Evolutionary conservation across 2,797 vertebrate genomes (phyloP), one percentile per base, ranked within the genome.

Genomic region (Enteromius viviparus): DNA sequence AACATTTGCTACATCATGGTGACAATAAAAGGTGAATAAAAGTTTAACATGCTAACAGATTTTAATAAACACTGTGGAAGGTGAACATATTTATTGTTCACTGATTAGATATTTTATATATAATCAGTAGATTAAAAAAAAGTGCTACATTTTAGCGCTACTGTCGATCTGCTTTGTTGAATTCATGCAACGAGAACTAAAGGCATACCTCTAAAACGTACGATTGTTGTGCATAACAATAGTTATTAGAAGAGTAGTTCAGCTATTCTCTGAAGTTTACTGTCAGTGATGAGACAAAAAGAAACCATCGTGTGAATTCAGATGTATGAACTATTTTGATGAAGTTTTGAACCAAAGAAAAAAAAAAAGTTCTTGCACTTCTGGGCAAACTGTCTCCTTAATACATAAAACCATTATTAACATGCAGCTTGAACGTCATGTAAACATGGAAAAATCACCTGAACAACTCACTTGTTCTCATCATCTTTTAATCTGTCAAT

Each of bases 111-210:
- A 4, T 19, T 64, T 74, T 23, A 51, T 4, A 60, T 15, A 45
- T 29, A 26, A 42, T 45, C n/a, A 26, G 9, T 34, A 49, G 26
- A 19, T 40, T 40, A 19, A 37, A 40, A 26, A 34, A 34, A 34
- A 34, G 51, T 83, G 81, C 81, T 83, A 83, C 74, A 83, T 77
- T 69, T 82, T 47, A 77, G 4, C 69, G 64, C 81, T 83, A 83
- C 64, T 68, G 49, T 55, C 7, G 15, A 68, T 82, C 49, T 83
- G 64, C 51, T 68, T 29, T 55, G n/a, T 58, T 76, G 34, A 76
- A 12, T 47, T 58, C 74, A 77, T 83, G 74, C 74, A 60, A 66
- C 1, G 23, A 75, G 55, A 15, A 68, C 17, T 42, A 71, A 58
- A 71, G 68, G 40, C 37, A 62, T 10, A 47, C 6, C 60, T 71